phyloP scores from a whole-genome alignment of 2,797 vertebrate species.

The Poecile montanus region DNA sequence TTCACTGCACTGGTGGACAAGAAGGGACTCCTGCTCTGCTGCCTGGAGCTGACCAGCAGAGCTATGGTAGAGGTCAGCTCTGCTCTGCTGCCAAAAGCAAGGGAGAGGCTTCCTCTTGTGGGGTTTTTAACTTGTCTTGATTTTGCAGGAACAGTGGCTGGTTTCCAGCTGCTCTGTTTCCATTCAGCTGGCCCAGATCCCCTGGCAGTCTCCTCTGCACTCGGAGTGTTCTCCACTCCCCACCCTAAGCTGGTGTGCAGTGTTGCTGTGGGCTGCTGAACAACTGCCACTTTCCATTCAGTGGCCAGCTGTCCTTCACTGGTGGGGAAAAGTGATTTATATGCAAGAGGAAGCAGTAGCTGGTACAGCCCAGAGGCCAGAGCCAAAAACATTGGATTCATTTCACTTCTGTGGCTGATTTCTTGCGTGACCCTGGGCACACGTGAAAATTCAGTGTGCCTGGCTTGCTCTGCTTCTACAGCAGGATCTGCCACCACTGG shows the following conservation, averaged over 20 bases:
- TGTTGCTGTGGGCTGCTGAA: slow-evolving; percentile 34
- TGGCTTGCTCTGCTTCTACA: neutral
- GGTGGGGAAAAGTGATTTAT: slow-evolving; percentile 32
- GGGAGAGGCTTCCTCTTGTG: neutral
- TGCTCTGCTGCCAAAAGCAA: neutral
- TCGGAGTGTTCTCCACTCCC: neutral
- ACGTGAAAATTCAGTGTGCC: neutral
- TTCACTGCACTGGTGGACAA: neutral
- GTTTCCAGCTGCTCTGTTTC: slow-evolving; percentile 3
- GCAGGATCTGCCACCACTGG: neutral
- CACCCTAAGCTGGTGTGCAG: neutral
- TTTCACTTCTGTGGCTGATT: neutral
- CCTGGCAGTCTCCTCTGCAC: neutral
- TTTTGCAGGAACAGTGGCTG: neutral
- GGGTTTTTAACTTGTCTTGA: neutral
- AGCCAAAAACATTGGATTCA: neutral
- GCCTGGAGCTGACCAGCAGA: neutral
- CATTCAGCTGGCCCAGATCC: slow-evolving; percentile 14
- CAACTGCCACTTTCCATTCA: slow-evolving; percentile 32
- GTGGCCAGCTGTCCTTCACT: slow-evolving; percentile 45
- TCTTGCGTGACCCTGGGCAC: neutral
- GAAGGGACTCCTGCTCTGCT: neutral
- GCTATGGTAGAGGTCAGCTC: neutral
- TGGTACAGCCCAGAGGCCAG: neutral
- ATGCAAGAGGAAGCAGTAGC: slow-evolving; percentile 19